phyloP scores from a whole-genome alignment of 2,888 invertebrate genomes.

The Drosophila phalerata region DNA sequence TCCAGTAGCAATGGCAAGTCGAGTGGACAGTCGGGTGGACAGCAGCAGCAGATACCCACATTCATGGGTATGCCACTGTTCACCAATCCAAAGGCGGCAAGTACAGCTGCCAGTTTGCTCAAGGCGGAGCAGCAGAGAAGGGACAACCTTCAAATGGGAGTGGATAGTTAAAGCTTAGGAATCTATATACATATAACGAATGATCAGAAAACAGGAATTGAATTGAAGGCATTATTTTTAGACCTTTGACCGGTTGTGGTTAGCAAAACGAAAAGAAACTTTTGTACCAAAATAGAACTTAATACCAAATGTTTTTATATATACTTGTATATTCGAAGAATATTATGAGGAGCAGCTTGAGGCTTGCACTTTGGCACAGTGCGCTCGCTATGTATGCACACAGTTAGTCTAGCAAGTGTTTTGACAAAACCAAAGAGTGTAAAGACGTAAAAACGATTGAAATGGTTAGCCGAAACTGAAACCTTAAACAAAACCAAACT shows the following conservation, averaged over 20 bases:
- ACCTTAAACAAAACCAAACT: no score
- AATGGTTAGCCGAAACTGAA: no score
- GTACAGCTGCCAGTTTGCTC: constrained; percentile 54
- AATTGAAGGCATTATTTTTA: constrained; percentile 37
- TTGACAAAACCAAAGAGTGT: no score
- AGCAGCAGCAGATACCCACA: constrained; percentile 85
- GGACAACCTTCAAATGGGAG: constrained; percentile 43
- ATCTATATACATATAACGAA: no score
- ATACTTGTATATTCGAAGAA: constrained; percentile 27
- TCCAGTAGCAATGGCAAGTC: constrained; percentile 31
- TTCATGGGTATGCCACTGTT: constrained; percentile 94
- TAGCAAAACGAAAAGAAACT: constrained; percentile 20
- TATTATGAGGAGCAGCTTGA: constrained; percentile 45
- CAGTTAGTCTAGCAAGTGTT: no score
- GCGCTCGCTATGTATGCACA: constrained; percentile 9
- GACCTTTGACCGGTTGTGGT: constrained; percentile 43
- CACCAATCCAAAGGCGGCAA: constrained; percentile 79
- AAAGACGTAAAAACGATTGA: no score
- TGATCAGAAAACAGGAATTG: constrained; percentile 51
- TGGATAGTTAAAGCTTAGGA: constrained; percentile 50
- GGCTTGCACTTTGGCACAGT: constrained; percentile 54
- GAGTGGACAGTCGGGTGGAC: constrained; percentile 21
- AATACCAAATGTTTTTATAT: constrained; percentile 60
- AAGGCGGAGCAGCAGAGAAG: constrained; percentile 50
- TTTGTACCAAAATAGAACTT: constrained; percentile 61